These are phyloP conservation scores for Osedax frankpressi DNA, from an alignment of 2,888 invertebrate species.

Conservation along the genomic window DNA sequence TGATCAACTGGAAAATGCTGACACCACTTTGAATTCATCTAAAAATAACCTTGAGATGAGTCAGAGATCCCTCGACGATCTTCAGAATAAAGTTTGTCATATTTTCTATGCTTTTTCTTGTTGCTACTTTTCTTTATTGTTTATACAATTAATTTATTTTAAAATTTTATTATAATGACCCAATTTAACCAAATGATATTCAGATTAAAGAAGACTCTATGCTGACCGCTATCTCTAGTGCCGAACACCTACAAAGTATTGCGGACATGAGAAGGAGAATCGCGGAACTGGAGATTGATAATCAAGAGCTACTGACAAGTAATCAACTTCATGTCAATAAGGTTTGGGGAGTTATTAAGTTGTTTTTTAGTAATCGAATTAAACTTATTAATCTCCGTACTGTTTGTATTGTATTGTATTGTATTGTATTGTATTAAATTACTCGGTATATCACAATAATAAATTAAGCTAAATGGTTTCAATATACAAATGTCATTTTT, in stretches of 20 bases:
- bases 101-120: neutral
- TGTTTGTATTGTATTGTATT: no score
- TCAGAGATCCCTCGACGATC: neutral
- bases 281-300: constrained; percentile 65
- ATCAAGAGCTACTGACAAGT: neutral
- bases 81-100: neutral
- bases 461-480: no score
- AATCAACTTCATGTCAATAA: neutral
- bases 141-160: neutral
- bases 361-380: neutral
- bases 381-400: no score
- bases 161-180: neutral
- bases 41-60: neutral
- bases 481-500: no score
- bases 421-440: no score
- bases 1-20: constrained; percentile 63
- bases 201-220: constrained; percentile 75
- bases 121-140: neutral
- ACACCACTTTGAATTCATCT: constrained; percentile 32
- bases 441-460: no score
- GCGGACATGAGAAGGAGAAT: constrained; percentile 86
- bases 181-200: constrained; percentile 5
- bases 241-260: constrained; percentile 82
- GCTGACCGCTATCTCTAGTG: constrained; percentile 82
- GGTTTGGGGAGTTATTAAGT: neutral